Evolutionary conservation across 1,140 invertebrate genomes (phyloP), one percentile per base, ranked within the genome.

Genomic region (Anoplolepis gracilipes): DNA sequence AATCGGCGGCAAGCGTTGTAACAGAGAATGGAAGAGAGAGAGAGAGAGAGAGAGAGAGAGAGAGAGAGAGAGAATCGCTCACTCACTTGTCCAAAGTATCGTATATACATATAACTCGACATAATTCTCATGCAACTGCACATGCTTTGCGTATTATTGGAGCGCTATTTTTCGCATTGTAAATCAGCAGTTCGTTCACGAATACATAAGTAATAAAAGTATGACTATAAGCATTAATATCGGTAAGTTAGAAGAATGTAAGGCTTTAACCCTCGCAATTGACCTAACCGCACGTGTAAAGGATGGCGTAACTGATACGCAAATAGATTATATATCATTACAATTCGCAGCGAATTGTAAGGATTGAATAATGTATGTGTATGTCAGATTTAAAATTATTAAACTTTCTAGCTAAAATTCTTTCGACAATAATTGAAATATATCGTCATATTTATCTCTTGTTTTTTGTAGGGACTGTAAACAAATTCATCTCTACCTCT

Each of bases 181-280:
- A 46, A 25, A 59, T 30, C 53, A 59, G n/a, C 36, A 42, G 28
- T 59, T 81, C 30, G 36, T 36, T 19, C n/a, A 64, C 10, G 19
- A 77, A 33, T 53, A 46, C 25, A 13, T 49, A 49, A 49, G 46
- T 49, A 19, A 49, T 49, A 49, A 19, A 36, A 57, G 11, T 25
- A 13, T 46, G 28, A 39, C 16, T 42, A 33, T 39, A 2, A 72
- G 28, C 13, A 4, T 72, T 53, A 59, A 46, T 78, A 61, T 49
- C 8, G n/a, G 16, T 28, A 55, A 79, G 11, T 16, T 78, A 67
- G 39, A 72, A 57, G 49, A 59, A 82, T 33, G 53, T 73, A 59
- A 82, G 53, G n/a, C 36, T 73, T 82, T 82, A 82, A 82, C 78
- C 78, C 55, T 72, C 19, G 25, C 78, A 73, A 82, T 73, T 82